Conservation (phyloP, 2,888 invertebrate species). For the Pachydiplax longipennis region DNA sequence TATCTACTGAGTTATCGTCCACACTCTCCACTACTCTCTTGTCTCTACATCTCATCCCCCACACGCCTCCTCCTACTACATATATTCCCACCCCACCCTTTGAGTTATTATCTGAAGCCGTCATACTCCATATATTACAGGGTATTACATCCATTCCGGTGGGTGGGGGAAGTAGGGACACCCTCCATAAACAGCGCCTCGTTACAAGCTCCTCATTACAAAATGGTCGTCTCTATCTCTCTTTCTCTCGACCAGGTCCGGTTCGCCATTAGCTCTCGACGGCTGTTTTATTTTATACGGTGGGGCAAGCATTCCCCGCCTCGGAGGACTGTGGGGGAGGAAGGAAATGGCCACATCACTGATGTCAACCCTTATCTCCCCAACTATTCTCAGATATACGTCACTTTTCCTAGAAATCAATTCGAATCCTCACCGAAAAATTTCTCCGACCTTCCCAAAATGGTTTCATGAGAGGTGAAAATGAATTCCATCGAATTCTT, state of each 20-base stretch:
- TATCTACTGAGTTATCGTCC: neutral
- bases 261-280: slow-evolving; percentile 22
- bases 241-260: slow-evolving; percentile 1
- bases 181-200: slow-evolving; percentile 39
- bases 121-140: slow-evolving; percentile 44
- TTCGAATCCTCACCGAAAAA: no score
- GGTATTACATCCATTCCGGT: slow-evolving; percentile 26
- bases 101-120: slow-evolving; percentile 34
- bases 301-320: neutral
- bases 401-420: no score
- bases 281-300: slow-evolving; percentile 24
- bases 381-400: neutral
- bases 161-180: neutral
- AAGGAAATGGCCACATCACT: neutral
- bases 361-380: neutral
- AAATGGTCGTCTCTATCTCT: slow-evolving; percentile 43
- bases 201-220: slow-evolving; percentile 44
- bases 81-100: neutral
- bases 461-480: no score
- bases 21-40: neutral
- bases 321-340: neutral
- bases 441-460: no score
- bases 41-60: neutral
- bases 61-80: neutral
- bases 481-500: no score